Conservation (phyloP, 2,113 vertebrate genomes). For the Protobothrops flavoviridis region DNA sequence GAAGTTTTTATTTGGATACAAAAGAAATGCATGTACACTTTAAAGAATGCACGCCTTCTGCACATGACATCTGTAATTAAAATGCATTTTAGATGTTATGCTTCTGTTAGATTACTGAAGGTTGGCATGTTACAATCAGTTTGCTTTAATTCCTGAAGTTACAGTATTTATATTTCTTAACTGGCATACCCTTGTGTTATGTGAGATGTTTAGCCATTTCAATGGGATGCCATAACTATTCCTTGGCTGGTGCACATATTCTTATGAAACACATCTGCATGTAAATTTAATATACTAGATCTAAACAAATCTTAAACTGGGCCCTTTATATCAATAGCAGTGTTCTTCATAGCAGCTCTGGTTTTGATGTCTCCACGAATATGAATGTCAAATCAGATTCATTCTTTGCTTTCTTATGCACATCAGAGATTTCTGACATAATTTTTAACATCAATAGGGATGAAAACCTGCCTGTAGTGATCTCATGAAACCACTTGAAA, state of each 20-base stretch:
- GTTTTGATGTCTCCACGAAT: constrained; percentile 1
- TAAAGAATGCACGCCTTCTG: not conserved
- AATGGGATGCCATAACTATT: constrained; percentile 35
- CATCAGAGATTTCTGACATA: not conserved
- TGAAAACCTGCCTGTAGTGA: not conserved
- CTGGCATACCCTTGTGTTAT: constrained; percentile 26
- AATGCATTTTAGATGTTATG: constrained; percentile 1
- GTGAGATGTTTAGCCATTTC: constrained; percentile 24
- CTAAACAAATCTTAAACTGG: not conserved
- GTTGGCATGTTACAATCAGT: constrained; percentile 17
- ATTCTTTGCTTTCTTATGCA: not conserved
- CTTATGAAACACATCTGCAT: constrained; percentile 10
- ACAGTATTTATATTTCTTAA: constrained; percentile 36
- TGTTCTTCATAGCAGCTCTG: constrained; percentile 6
- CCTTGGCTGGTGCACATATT: constrained; percentile 10
- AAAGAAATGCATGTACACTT: not conserved
- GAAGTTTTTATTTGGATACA: not conserved
- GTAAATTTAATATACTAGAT: constrained; percentile 3
- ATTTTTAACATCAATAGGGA: not conserved
- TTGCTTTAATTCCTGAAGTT: constrained; percentile 38
- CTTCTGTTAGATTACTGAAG: constrained; percentile 24
- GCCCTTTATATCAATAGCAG: constrained; percentile 8
- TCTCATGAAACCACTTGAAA: not conserved
- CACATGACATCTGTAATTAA: not conserved
- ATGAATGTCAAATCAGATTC: not conserved